Evolutionary conservation across 1,140 invertebrate genomes (phyloP), one percentile per base, ranked within the genome.

Genomic region (Leptinotarsa texana): DNA sequence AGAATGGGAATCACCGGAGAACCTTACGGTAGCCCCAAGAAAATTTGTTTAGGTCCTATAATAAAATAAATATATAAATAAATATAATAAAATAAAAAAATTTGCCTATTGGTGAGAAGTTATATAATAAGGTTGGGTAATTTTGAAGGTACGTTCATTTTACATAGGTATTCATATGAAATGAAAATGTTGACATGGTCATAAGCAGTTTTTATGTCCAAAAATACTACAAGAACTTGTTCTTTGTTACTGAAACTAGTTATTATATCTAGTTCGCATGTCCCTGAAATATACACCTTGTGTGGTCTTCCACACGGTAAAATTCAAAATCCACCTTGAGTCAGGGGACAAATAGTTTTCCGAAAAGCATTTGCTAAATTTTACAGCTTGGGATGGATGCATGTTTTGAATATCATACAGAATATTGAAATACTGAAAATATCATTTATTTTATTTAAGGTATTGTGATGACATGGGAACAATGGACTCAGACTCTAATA

Each of bases 401-500:
- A 33, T 33, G 33, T 11, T 27, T 33, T 33, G 33, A 33, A 33
- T 33, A 33, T 33, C 3, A 42, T 42, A 42, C 33, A 2, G 2
- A 42, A 42, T 42, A 42, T 11, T 42, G 33, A 42, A 17, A 62
- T 18, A 62, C 61, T 62, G 47, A 70, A 70, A 70, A 49, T 61
- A 18, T 22, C n/a, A 21, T 68, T 48, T 57, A 15, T 49, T 8
- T 21, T 2, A 15, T 63, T 65, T 21, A 27, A 74, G 77, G 75
- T 15, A 21, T 80, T 11, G 88, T 95, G 15, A 89, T 94, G 42
- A 88, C 91, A 61, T 96, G 95, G 95, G 93, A 96, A 79, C 94
- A 96, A 83, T 88, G 86, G 66, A 89, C 89, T 1, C 89, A 91
- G 73, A 90, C 91, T 33, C 88, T 93, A 61, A 91, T 95, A 74